A percentile compares a stretch with the other conserved stretches of the same genome.
phyloP scores from a whole-genome alignment of 2,797 vertebrate genomes.

The Babyrousa celebensis region DNA sequence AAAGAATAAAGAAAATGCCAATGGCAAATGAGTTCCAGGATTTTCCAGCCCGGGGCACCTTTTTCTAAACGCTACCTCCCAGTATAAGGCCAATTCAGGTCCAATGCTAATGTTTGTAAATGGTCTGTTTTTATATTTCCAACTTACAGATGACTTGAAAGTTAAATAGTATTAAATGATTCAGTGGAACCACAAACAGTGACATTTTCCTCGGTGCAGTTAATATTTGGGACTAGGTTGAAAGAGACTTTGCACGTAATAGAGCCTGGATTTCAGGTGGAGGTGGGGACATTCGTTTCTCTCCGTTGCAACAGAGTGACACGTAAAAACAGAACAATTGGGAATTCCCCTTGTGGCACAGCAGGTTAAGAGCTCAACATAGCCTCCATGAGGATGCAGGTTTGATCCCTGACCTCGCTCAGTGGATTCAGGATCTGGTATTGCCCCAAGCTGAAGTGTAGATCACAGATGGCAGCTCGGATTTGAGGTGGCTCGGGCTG shows the following conservation, averaged over 20 bases:
- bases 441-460: no score
- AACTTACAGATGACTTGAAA: neutral
- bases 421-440: no score
- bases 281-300: neutral
- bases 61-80: conserved; percentile 29
- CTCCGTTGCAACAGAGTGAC: neutral
- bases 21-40: neutral
- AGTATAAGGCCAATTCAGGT: neutral
- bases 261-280: neutral
- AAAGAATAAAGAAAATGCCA: neutral
- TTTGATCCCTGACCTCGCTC: no score
- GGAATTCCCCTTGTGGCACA: no score
- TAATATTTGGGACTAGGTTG: neutral
- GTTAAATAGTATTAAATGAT: conserved; percentile 18
- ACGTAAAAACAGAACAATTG: conserved; percentile 11
- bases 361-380: no score
- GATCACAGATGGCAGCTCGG: no score
- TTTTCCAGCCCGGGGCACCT: neutral
- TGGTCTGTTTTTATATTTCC: conserved; percentile 33
- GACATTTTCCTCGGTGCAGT: neutral
- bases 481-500: no score
- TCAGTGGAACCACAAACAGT: neutral
- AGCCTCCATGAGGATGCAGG: no score
- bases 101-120: neutral
- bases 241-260: neutral